Percentiles rank a stretch among this genome's conserved stretches.
These are phyloP conservation scores for Chauna torquata DNA, from an alignment of 2,113 vertebrate genomes.

Conservation along the genomic window DNA sequence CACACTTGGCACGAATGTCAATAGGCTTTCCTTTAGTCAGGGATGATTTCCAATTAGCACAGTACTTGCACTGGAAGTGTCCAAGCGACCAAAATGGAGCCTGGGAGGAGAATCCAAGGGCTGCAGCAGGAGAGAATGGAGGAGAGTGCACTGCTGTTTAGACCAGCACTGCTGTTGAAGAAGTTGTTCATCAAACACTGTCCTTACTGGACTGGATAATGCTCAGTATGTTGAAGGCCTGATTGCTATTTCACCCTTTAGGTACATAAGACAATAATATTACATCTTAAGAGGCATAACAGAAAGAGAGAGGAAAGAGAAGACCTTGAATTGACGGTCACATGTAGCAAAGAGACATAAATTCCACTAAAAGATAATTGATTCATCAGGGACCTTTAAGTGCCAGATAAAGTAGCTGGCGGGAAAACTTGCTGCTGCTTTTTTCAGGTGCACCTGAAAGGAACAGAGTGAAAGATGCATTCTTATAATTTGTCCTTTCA, in stretches of 20 bases:
- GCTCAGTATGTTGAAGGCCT: background rate
- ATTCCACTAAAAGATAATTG: slow-evolving; percentile 23
- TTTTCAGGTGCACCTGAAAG: background rate
- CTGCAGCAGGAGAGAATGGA: background rate
- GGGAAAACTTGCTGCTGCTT: background rate
- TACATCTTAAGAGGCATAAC: background rate
- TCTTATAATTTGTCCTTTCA: background rate
- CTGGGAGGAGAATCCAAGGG: background rate
- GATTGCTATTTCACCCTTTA: background rate
- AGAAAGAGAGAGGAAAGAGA: background rate
- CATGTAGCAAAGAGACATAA: background rate
- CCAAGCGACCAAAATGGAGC: background rate
- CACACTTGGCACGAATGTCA: fast-evolving
- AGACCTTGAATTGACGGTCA: background rate
- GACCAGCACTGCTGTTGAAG: background rate
- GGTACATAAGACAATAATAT: background rate
- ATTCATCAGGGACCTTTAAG: background rate
- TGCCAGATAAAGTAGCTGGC: background rate
- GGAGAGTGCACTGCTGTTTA: background rate
- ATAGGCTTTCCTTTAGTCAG: background rate
- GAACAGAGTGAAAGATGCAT: background rate
- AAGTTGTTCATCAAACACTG: background rate
- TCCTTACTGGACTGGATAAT: background rate
- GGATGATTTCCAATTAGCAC: background rate
- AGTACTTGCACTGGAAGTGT: background rate